Percentiles rank a stretch among this genome's conserved stretches.
These are phyloP conservation scores for Apocheima hispidaria DNA, from an alignment of 2,888 invertebrate genomes.

Conservation along the genomic window DNA sequence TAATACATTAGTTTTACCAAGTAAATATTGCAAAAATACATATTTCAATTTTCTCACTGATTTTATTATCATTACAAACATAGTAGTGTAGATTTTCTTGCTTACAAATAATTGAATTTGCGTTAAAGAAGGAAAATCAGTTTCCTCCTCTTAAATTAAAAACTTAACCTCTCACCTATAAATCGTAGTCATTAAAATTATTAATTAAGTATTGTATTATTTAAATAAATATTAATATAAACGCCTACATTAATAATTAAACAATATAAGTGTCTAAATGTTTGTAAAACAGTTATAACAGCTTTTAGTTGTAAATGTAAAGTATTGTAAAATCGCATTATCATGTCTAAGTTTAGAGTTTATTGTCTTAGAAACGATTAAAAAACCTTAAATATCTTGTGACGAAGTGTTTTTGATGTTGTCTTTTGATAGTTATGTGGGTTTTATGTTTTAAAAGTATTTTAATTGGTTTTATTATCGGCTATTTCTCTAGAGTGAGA, in stretches of 20 bases:
- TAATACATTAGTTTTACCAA: too few species aligned
- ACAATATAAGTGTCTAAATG: conserved; percentile 47
- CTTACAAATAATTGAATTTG: too few species aligned
- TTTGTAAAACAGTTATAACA: conserved; percentile 60
- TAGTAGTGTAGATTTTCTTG: too few species aligned
- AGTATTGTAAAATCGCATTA: conserved; percentile 62
- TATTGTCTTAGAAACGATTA: conserved; percentile 56
- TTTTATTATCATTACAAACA: too few species aligned
- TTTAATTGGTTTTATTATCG: conserved; percentile 41
- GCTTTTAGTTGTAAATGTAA: conserved; percentile 26
- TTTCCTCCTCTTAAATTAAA: too few species aligned
- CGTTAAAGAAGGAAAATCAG: too few species aligned
- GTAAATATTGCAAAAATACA: too few species aligned
- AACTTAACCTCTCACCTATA: conserved; percentile 33
- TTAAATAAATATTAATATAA: conserved; percentile 37
- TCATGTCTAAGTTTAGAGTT: conserved; percentile 59
- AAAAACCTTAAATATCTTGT: conserved; percentile 52
- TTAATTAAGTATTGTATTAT: conserved; percentile 29
- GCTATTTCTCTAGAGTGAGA: conserved; percentile 36
- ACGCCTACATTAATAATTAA: conserved; percentile 43
- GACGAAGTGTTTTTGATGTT: conserved; percentile 51
- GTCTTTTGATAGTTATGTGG: conserved; percentile 49
- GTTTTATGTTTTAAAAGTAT: conserved; percentile 45
- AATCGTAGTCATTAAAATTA: conserved; percentile 24
- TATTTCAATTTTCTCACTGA: too few species aligned